Conservation (phyloP, 2,113 vertebrate species). For the Tricholaema leucomelas region DNA sequence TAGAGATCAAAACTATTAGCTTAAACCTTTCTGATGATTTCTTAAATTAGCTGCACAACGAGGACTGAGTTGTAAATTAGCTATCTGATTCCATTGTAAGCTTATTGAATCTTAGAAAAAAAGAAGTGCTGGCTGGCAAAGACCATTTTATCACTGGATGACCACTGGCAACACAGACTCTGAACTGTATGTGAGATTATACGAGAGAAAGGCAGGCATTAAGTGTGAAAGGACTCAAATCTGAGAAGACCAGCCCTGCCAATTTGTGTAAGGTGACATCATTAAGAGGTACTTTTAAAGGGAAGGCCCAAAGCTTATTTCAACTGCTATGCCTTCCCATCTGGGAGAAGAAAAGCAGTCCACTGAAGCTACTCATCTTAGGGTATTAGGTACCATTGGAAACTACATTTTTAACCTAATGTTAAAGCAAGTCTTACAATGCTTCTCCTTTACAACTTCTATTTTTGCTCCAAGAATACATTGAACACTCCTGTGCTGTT, state of each 20-base stretch:
- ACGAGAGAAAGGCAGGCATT: not conserved
- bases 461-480: not conserved
- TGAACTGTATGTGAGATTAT: not conserved
- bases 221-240: not conserved
- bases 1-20: not conserved
- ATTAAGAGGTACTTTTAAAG: not conserved
- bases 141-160: not conserved
- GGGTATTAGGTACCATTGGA: not conserved
- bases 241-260: not conserved
- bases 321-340: not conserved
- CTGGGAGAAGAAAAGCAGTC: not conserved
- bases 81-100: not conserved
- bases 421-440: not conserved
- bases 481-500: not conserved
- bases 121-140: not conserved
- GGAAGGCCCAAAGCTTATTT: not conserved
- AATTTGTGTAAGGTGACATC: not conserved
- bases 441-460: not conserved
- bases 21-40: not conserved
- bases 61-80: not conserved
- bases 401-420: not conserved
- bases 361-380: not conserved
- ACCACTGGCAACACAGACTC: not conserved
- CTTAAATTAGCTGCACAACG: not conserved
- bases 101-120: not conserved